Evolutionary conservation across 2,797 vertebrate genomes (phyloP), one percentile per base, ranked within the genome.

Genomic region (Semaprochilodus insignis): DNA sequence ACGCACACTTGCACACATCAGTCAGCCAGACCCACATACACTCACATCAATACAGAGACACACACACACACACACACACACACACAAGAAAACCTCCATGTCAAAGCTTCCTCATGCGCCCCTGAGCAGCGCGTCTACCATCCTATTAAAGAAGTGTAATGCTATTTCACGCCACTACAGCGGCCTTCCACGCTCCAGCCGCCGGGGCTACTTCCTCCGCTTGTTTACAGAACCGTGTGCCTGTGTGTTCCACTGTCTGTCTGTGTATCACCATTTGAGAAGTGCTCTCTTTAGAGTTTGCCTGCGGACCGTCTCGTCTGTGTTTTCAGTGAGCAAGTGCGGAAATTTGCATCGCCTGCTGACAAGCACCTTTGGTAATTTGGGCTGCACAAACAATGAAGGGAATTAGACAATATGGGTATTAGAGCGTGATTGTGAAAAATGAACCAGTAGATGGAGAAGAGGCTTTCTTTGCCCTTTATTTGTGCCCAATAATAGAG

Each of bases 41-140:
- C 70, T 34, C 23, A 27, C 74, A 62, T 10, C 1, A 19, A 85
- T 78, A 89, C 70, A 66, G 75, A 70, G 67, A 48, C 25, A 69
- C 77, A 65, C 36, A 75, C 65, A 78, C 48, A 83, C 52, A 85
- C 81, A 90, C 71, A 54, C 75, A 73, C 74, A 54, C 21, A 23
- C 79, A 66, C 36, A 75, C 66, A 92, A 91, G 90, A 89, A 91
- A 92, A 90, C 85, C 88, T 88, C 77, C 88, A 88, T 90, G 90
- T 91, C 86, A 88, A 89, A 88, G 83, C 90, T 92, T 88, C 90
- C 89, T 91, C 90, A 87, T 69, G 77, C 83, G 87, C 78, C 65
- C 80, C 51, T 80, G 74, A 84, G 79, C 40, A n/a, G 63, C 72
- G 34, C 7, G 25, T 65, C 67, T 54, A 1, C 59, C 66, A 80